Evolutionary conservation across 1,140 invertebrate genomes (phyloP).

Genomic region (Lordiphosa collinella): DNA sequence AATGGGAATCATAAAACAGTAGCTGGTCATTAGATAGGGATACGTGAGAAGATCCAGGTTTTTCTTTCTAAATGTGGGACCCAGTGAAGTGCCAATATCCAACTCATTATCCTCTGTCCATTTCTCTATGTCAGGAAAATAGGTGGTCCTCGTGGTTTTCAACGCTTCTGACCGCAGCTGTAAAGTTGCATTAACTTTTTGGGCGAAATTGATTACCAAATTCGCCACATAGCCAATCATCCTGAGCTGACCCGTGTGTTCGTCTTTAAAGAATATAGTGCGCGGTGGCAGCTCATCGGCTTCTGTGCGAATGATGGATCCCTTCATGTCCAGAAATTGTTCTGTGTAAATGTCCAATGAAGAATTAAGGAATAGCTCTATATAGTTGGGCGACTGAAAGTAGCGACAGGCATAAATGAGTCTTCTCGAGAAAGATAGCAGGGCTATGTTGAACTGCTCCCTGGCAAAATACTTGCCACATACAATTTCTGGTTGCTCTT

Average conservation of each 20-base stretch:
- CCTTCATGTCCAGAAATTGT: constrained; percentile 44
- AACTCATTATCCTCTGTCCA: constrained; percentile 6
- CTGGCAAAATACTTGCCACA: constrained; percentile 13
- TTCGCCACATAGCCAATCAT: constrained; percentile 40
- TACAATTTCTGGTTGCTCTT: neutral
- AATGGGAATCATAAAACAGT: constrained; percentile 47
- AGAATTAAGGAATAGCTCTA: neutral
- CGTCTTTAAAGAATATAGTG: constrained; percentile 30
- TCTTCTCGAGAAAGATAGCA: constrained; percentile 9
- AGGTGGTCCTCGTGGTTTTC: neutral
- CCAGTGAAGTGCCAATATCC: constrained; percentile 31
- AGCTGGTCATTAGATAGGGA: constrained; percentile 29
- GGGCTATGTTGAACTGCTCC: constrained; percentile 46
- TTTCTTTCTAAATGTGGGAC: neutral
- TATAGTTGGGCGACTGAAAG: constrained; percentile 5
- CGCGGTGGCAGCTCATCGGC: constrained; percentile 42
- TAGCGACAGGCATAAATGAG: constrained; percentile 30
- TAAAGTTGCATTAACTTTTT: constrained; percentile 40
- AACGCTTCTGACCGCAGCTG: neutral
- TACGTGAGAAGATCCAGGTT: constrained; percentile 31
- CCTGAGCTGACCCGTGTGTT: neutral
- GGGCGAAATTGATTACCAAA: constrained; percentile 30
- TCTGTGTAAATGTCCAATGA: constrained; percentile 17
- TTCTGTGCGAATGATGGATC: constrained; percentile 1
- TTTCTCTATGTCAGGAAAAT: constrained; percentile 10